Percentiles rank a stretch among this genome's conserved stretches.
Conservation (phyloP, 1,140 invertebrate genomes). For the Drosophila tsacasi region DNA sequence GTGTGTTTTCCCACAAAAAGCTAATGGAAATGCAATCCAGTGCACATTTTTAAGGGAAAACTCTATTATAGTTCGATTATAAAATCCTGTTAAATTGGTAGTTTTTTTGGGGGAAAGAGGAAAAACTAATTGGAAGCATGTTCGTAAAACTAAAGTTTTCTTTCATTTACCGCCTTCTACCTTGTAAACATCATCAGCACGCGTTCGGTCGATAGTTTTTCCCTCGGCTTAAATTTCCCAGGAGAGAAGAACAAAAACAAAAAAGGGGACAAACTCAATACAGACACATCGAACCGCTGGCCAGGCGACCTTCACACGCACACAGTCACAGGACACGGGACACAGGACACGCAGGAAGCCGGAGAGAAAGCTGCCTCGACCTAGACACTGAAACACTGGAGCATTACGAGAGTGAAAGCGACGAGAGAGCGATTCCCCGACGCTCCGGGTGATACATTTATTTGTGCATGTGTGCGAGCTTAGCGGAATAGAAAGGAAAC, state of each 20-base stretch:
- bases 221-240: not conserved
- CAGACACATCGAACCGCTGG: constrained; percentile 26
- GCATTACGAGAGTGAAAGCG: constrained; percentile 21
- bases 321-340: constrained; percentile 8
- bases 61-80: not conserved
- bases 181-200: constrained; percentile 7
- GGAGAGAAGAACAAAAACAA: not conserved
- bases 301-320: constrained; percentile 53
- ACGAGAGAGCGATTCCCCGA: constrained; percentile 17
- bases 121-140: not conserved
- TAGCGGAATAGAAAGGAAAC: constrained; percentile 32
- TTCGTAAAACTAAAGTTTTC: not conserved
- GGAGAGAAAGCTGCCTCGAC: constrained; percentile 70
- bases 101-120: no score
- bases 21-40: not conserved
- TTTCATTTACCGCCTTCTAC: constrained; percentile 1
- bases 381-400: constrained; percentile 70
- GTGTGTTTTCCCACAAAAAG: not conserved
- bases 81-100: no score
- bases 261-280: constrained; percentile 23
- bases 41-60: not conserved
- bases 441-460: constrained; percentile 17
- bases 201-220: constrained; percentile 27
- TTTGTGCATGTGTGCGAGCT: constrained; percentile 62
- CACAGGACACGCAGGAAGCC: constrained; percentile 7